Evolutionary conservation across 2,888 invertebrate genomes (phyloP).

Genomic region (Diaphora mendica): DNA sequence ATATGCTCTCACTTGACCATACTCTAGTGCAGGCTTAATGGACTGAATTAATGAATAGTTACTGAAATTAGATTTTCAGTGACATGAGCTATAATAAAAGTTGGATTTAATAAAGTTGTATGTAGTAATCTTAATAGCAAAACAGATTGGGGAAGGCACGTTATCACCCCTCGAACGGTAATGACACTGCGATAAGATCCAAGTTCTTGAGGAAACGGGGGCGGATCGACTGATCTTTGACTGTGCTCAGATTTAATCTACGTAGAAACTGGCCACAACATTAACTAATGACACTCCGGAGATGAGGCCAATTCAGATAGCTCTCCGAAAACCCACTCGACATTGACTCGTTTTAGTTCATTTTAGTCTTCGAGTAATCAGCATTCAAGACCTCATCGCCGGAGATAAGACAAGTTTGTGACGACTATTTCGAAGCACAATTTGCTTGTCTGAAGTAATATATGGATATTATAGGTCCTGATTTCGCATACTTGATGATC

Average conservation of each 20-base stretch:
- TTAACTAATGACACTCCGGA: conserved; percentile 78
- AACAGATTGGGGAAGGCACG: conserved; percentile 56
- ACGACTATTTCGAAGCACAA: conserved; percentile 50
- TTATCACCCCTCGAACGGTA: conserved; percentile 69
- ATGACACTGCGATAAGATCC: conserved; percentile 68
- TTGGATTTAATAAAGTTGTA: conserved; percentile 66
- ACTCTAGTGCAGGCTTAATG: conserved; percentile 53
- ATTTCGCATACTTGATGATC: conserved; percentile 36
- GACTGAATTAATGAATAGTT: conserved; percentile 43
- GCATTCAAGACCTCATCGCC: conserved; percentile 55
- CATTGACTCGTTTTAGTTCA: conserved; percentile 66
- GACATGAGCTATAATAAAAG: conserved; percentile 54
- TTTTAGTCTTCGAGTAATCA: conserved; percentile 65
- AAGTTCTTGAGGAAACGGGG: conserved; percentile 58
- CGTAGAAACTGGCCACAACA: conserved; percentile 76
- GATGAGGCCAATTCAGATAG: conserved; percentile 67
- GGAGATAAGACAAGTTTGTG: conserved; percentile 54
- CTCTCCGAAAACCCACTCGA: conserved; percentile 63
- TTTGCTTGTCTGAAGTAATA: conserved; percentile 52
- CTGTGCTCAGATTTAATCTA: conserved; percentile 72
- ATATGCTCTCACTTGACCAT: conserved; percentile 63
- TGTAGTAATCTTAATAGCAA: conserved; percentile 58
- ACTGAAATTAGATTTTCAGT: conserved; percentile 48
- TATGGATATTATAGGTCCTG: conserved; percentile 45
- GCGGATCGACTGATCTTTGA: conserved; percentile 69